A percentile compares a stretch with the other conserved stretches of the same genome.
phyloP scores from a whole-genome alignment of 2,888 invertebrate species.

The Abrostola tripartita region DNA sequence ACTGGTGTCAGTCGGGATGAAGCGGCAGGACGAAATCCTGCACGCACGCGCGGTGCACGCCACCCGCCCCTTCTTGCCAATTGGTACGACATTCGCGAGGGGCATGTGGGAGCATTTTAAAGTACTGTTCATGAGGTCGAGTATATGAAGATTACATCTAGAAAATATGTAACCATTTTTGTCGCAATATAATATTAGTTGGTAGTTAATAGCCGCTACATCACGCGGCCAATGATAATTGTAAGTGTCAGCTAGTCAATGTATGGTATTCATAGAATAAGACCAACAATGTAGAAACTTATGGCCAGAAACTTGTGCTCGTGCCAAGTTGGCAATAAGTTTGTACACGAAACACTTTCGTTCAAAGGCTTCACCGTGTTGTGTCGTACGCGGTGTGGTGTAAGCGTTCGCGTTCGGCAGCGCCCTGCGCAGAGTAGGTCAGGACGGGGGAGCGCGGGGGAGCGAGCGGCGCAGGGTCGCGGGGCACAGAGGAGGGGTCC shows the following conservation, averaged over 20 bases:
- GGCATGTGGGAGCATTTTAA: slow-evolving; percentile 20
- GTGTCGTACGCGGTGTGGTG: slow-evolving; percentile 31
- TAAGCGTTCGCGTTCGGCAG: slow-evolving; percentile 49
- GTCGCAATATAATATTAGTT: background rate
- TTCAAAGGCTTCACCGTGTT: slow-evolving; percentile 38
- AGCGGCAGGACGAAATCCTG: slow-evolving; percentile 49
- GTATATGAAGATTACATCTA: background rate
- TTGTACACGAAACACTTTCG: slow-evolving; percentile 3
- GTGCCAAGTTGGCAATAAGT: slow-evolving; percentile 20
- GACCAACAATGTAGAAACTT: background rate
- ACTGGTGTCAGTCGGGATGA: slow-evolving; percentile 33
- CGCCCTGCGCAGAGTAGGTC: slow-evolving; percentile 70
- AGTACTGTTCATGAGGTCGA: background rate
- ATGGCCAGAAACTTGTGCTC: slow-evolving; percentile 18
- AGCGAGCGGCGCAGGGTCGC: slow-evolving; percentile 48
- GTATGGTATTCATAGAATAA: background rate
- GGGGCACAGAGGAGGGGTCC: slow-evolving; percentile 57
- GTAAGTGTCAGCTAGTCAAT: too few relatives aligned
- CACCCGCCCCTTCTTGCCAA: slow-evolving; percentile 38
- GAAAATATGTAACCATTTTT: background rate
- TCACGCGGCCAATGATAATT: too few relatives aligned
- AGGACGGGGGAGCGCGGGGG: slow-evolving; percentile 55
- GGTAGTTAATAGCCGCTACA: background rate
- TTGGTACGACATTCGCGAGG: slow-evolving; percentile 17
- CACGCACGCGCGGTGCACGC: slow-evolving; percentile 46